These are phyloP conservation scores for Heteronetta atricapilla DNA, from an alignment of 2,113 vertebrate species.

Conservation along the genomic window DNA sequence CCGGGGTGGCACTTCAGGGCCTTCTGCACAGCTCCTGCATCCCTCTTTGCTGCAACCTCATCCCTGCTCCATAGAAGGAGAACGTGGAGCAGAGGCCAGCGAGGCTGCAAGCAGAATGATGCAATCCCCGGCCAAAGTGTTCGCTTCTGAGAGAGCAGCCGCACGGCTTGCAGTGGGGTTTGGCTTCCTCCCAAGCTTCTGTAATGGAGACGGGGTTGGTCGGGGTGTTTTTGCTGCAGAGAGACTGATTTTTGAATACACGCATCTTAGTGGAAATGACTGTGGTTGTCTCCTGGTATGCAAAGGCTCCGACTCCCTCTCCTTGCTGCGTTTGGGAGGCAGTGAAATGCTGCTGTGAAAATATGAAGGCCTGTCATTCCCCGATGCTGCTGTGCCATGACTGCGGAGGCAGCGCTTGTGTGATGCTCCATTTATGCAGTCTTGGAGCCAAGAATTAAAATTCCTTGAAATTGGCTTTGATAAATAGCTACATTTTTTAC, in stretches of 20 bases:
- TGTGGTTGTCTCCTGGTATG: background rate
- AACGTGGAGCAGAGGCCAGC: background rate
- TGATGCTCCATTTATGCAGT: background rate
- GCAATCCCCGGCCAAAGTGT: background rate
- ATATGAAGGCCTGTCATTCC: accelerated
- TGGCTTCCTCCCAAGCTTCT: slow-evolving; percentile 34
- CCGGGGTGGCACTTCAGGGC: accelerated
- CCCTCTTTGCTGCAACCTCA: background rate
- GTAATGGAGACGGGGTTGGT: accelerated
- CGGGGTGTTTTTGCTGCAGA: background rate
- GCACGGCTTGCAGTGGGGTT: background rate
- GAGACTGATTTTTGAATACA: background rate
- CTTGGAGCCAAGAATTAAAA: background rate
- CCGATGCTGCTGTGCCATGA: accelerated
- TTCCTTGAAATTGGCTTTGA: slow-evolving; percentile 14
- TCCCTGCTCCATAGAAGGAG: background rate
- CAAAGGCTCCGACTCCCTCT: background rate
- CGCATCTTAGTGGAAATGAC: background rate
- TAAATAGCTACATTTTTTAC: slow-evolving; percentile 17
- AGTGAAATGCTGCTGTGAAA: background rate
- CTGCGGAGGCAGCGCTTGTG: accelerated
- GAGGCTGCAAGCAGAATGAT: background rate
- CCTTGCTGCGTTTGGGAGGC: background rate
- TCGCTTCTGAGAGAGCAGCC: background rate
- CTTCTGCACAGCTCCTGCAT: background rate